These are phyloP conservation scores for Chloroclystis v-ata DNA, from an alignment of 2,888 invertebrate genomes.

Conservation along the genomic window DNA sequence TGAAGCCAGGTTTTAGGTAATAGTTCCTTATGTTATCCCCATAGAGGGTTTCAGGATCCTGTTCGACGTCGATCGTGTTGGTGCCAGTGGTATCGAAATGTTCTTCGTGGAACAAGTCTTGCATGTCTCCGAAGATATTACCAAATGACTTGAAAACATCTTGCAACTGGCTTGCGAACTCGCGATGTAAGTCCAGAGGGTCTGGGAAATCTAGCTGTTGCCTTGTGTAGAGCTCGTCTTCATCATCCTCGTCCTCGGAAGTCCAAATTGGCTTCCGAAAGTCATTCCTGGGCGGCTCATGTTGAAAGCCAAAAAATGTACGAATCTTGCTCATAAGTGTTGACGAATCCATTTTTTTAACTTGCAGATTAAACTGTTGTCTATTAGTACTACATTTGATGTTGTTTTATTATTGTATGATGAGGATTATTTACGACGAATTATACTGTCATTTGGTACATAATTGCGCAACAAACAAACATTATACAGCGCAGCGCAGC, in stretches of 20 bases:
- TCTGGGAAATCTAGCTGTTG: slow-evolving; percentile 44
- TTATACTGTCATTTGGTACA: no score
- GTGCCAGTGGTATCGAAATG: slow-evolving; percentile 19
- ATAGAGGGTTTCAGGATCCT: slow-evolving; percentile 40
- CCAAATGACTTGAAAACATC: slow-evolving; percentile 61
- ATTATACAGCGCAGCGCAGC: no score
- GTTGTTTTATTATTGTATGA: neutral
- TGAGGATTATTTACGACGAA: no score
- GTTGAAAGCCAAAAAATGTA: slow-evolving; percentile 54
- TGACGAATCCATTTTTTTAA: slow-evolving; percentile 42
- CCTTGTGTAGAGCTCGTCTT: slow-evolving; percentile 61
- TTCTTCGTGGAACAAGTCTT: slow-evolving; percentile 48
- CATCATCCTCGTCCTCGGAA: slow-evolving; percentile 67
- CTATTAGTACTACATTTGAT: neutral
- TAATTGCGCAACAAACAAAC: no score
- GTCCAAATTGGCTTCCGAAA: slow-evolving; percentile 73
- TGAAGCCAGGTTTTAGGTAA: slow-evolving; percentile 67
- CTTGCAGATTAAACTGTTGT: slow-evolving; percentile 40
- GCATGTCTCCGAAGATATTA: slow-evolving; percentile 58
- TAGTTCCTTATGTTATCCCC: slow-evolving; percentile 58
- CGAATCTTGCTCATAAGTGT: slow-evolving; percentile 54
- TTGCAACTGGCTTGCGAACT: slow-evolving; percentile 58
- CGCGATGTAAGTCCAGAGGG: slow-evolving; percentile 48
- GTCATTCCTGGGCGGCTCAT: slow-evolving; percentile 59
- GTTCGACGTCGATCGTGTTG: slow-evolving; percentile 13